Evolutionary conservation across 2,888 invertebrate species (phyloP).

Genomic region (Tetragonisca angustula): DNA sequence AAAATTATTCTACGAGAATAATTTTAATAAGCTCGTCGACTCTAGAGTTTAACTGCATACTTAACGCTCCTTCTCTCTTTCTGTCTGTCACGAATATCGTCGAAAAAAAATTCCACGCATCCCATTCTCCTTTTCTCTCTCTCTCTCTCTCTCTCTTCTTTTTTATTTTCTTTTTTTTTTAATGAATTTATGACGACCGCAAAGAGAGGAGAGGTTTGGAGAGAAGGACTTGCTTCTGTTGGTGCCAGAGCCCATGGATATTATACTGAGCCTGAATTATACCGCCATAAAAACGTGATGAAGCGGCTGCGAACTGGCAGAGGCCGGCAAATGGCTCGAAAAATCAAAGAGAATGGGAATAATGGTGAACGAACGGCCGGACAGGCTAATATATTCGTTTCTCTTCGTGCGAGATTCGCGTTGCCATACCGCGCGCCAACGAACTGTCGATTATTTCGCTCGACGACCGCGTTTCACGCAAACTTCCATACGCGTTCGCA

Average conservation of each 20-base stretch:
- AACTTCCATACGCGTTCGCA: background rate
- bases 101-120: conserved; percentile 21
- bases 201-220: conserved; percentile 7
- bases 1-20: background rate
- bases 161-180: conserved; percentile 14
- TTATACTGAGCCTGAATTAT: conserved; percentile 74
- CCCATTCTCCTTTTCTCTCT: background rate
- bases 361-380: conserved; percentile 53
- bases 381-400: conserved; percentile 55
- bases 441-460: conserved; percentile 30
- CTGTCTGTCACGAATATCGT: conserved; percentile 25
- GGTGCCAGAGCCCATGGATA: conserved; percentile 53
- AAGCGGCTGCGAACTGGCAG: conserved; percentile 61
- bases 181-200: conserved; percentile 36
- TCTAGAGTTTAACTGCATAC: background rate
- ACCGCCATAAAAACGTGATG: conserved; percentile 73
- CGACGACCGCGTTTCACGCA: conserved; percentile 22
- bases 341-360: conserved; percentile 71
- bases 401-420: conserved; percentile 34
- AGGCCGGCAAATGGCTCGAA: conserved; percentile 66
- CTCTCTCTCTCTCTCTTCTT: background rate
- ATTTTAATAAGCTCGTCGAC: conserved; percentile 1
- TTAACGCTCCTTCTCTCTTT: background rate
- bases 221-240: conserved; percentile 43
- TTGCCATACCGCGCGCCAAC: conserved; percentile 9